These are phyloP conservation scores for Thymelicus sylvestris DNA, from an alignment of 2,888 invertebrate species.

Conservation along the genomic window DNA sequence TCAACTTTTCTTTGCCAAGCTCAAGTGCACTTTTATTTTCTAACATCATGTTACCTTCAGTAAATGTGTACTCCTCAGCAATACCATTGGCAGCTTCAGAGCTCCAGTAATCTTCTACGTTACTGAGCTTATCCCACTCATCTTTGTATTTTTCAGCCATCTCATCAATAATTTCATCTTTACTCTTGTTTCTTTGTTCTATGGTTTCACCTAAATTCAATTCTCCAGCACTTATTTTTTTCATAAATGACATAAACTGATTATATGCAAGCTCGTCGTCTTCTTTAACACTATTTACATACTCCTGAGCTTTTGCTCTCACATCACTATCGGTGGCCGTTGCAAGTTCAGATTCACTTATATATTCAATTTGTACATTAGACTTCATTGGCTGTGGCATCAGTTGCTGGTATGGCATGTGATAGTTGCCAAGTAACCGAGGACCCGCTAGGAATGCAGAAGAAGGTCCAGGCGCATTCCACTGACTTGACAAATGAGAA, in stretches of 20 bases:
- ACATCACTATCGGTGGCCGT: constrained; percentile 67
- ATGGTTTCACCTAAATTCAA: constrained; percentile 80
- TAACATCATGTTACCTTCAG: constrained; percentile 94
- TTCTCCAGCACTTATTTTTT: constrained; percentile 89
- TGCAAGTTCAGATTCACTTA: constrained; percentile 65
- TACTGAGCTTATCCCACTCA: constrained; percentile 92
- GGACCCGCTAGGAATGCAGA: constrained; percentile 58
- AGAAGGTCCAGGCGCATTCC: constrained; percentile 62
- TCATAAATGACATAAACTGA: constrained; percentile 94
- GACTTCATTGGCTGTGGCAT: constrained; percentile 53
- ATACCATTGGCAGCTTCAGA: constrained; percentile 79
- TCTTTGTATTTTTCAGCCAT: constrained; percentile 87
- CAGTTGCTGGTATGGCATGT: constrained; percentile 56
- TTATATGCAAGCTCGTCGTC: constrained; percentile 90
- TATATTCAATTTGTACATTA: constrained; percentile 71
- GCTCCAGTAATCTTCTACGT: constrained; percentile 88
- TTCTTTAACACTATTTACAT: constrained; percentile 82
- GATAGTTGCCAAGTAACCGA: constrained; percentile 56
- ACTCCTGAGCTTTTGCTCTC: constrained; percentile 83
- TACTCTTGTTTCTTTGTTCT: constrained; percentile 67
- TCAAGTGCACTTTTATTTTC: constrained; percentile 91
- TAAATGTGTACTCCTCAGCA: constrained; percentile 89
- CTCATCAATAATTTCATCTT: constrained; percentile 75
- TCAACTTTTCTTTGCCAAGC: constrained; percentile 92
- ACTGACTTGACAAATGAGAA: constrained; percentile 55